phyloP scores from a whole-genome alignment of 1,140 invertebrate species.

The Bilobella aurantiaca region DNA sequence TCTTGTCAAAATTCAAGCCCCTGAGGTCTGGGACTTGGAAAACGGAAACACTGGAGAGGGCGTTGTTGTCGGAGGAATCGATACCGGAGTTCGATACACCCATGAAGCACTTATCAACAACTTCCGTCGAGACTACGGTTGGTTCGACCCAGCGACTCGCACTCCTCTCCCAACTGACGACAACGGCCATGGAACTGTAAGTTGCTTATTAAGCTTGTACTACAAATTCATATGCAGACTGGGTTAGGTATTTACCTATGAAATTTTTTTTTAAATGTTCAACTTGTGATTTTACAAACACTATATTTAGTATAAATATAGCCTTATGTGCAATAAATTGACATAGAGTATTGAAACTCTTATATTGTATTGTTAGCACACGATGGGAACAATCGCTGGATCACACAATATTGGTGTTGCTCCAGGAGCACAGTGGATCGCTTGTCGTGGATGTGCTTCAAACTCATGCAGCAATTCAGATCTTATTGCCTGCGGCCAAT shows the following conservation, averaged over 20 bases:
- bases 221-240: not conserved
- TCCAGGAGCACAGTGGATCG: conserved; percentile 15
- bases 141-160: conserved; percentile 8
- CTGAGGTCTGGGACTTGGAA: not conserved
- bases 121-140: conserved; percentile 4
- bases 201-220: not conserved
- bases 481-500: conserved; percentile 13
- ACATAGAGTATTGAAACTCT: too few relatives aligned
- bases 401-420: conserved; percentile 12
- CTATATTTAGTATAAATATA: too few relatives aligned
- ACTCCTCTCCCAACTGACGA: conserved; percentile 7
- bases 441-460: not conserved
- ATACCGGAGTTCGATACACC: not conserved
- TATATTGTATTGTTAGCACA: conserved; percentile 1
- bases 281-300: too few relatives aligned
- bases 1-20: not conserved
- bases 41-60: not conserved
- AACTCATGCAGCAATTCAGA: not conserved
- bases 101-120: conserved; percentile 3
- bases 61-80: conserved; percentile 1
- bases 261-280: too few relatives aligned
- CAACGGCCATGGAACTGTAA: conserved; percentile 20
- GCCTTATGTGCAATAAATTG: too few relatives aligned
- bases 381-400: conserved; percentile 4
- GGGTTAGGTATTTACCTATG: too few relatives aligned